Conservation (phyloP, 1,140 invertebrate genomes). For the Pogonomyrmex barbatus region DNA sequence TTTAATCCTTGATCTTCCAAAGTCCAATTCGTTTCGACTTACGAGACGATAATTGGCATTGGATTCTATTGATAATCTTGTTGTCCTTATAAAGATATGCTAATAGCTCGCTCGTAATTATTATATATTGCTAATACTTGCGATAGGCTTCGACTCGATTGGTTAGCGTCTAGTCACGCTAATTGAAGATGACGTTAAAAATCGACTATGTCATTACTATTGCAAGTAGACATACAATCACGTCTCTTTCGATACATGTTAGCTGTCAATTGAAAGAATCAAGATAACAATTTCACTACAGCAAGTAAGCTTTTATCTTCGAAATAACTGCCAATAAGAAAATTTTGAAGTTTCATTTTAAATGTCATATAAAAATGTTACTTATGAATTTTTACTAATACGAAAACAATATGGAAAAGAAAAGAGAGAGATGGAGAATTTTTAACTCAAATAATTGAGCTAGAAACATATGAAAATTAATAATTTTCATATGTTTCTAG, state of each 20-base stretch:
- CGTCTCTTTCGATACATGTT: not conserved
- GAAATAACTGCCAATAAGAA: not conserved
- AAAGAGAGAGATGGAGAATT: not conserved
- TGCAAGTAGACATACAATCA: not conserved
- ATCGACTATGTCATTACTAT: constrained; percentile 20
- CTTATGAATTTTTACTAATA: not conserved
- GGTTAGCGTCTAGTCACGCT: constrained; percentile 42
- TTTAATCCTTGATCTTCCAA: constrained; percentile 50
- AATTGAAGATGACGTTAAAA: constrained; percentile 57
- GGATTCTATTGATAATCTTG: constrained; percentile 59
- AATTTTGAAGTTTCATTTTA: constrained; percentile 1
- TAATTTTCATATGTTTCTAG: not conserved
- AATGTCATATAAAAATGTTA: not conserved
- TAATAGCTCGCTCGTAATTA: constrained; percentile 61
- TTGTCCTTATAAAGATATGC: constrained; percentile 48
- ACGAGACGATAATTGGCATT: constrained; percentile 62
- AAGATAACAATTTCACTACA: not conserved
- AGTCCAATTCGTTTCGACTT: constrained; percentile 1
- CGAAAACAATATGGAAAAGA: not conserved
- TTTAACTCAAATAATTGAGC: not conserved
- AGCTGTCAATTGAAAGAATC: constrained; percentile 14
- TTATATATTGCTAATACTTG: constrained; percentile 19
- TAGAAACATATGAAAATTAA: not conserved
- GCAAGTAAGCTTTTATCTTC: not conserved
- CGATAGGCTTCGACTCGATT: constrained; percentile 43